Evolutionary conservation across 2,113 vertebrate genomes (phyloP), one percentile per base, ranked within the genome.

Genomic region (Willisornis vidua): DNA sequence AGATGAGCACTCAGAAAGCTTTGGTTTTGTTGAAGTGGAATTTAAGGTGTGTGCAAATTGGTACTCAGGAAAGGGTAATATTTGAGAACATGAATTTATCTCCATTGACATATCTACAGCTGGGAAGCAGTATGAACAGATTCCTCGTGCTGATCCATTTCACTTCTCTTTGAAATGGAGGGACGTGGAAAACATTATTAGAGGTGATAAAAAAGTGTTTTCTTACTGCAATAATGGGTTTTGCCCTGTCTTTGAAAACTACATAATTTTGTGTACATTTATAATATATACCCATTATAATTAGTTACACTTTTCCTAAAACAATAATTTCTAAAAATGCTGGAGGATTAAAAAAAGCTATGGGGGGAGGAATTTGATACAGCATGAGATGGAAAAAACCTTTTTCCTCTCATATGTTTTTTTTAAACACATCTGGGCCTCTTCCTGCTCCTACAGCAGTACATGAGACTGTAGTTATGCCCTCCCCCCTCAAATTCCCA

Each of bases 41-140:
- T 66, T 90, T 70, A 72, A 89, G 72, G 41, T 62, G 76, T 41
- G 61, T 63, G 75, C n/a, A 80, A 55, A 90, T n/a, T 55, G 26
- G 39, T 71, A n/a, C 72, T 90, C 1, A 1, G 59, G 39, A 93
- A 94, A 91, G 75, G 93, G 48, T 61, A 92, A 65, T 68, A 54
- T 70, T 59, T 0, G 31, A 81, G 33, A 57, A 75, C 17, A 45
- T 81, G 52, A 78, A 95, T 94, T 95, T 90, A 77, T 94, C 90
- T 93, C 76, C 41, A 54, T 57, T 88, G 88, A 94, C 88, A 86
- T 23, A 67, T 85, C 52, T 68, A 87, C 92, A 93, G 85, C 65
- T 94, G 92, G 76, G 62, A 94, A 86, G 4, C 83, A 75, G 61
- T 67, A 67, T 8, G 72, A 91, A 84, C 82, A 81, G 61, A 61